phyloP scores from a whole-genome alignment of 2,797 vertebrate species.

The Geotrypetes seraphini region DNA sequence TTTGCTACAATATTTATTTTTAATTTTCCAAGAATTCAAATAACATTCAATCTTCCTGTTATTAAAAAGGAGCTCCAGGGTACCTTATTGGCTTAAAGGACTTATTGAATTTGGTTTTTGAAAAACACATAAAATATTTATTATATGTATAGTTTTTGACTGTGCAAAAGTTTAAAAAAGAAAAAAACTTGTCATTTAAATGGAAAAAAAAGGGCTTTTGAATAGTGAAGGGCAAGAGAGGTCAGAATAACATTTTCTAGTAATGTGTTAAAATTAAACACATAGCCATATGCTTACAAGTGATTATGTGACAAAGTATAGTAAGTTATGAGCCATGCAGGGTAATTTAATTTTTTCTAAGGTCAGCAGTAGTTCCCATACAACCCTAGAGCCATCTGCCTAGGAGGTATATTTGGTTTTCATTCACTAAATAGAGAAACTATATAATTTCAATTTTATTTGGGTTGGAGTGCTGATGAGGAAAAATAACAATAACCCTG shows the following conservation, averaged over 20 bases:
- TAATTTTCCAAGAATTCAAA: no score
- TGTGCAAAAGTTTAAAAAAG: no score
- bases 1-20: no score
- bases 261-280: constrained; percentile 11
- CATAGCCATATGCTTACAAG: constrained; percentile 4
- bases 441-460: background rate
- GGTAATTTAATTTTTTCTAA: constrained; percentile 4
- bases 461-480: background rate
- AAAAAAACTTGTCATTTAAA: constrained; percentile 4
- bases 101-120: background rate
- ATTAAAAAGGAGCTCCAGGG: no score
- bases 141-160: no score
- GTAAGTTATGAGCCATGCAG: background rate
- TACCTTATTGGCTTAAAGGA: no score
- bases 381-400: background rate
- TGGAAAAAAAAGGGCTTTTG: background rate
- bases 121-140: no score
- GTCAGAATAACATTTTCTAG: background rate
- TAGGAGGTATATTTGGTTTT: background rate
- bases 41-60: no score
- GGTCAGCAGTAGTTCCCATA: background rate
- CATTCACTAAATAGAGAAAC: background rate
- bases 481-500: background rate
- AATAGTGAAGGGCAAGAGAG: constrained; percentile 18
- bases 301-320: constrained; percentile 6